Conservation (phyloP, 2,888 invertebrate species). For the Syrphus vitripennis region DNA sequence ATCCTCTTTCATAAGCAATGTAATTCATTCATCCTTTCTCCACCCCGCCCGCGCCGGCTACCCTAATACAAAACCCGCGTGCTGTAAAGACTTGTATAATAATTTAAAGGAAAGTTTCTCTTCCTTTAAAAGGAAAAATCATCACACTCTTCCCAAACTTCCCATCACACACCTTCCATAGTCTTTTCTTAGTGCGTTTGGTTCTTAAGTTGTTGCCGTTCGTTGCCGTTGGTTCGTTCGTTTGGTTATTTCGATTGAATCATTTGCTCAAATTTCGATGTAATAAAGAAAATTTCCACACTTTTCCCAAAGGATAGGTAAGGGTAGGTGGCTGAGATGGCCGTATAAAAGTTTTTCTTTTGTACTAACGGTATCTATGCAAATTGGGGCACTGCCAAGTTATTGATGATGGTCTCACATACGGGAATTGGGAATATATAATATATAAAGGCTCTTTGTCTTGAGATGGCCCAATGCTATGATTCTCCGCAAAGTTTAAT, state of each 20-base stretch:
- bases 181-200: neutral
- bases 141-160: neutral
- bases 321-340: constrained; percentile 23
- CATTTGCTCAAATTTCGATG: constrained; percentile 69
- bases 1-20: constrained; percentile 37
- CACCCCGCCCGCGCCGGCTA: neutral
- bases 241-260: constrained; percentile 65
- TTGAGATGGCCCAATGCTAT: neutral
- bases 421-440: constrained; percentile 67
- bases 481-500: constrained; percentile 7
- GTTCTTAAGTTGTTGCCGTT: neutral
- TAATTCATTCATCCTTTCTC: neutral
- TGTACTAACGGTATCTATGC: constrained; percentile 55
- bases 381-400: constrained; percentile 52
- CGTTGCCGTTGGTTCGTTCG: neutral
- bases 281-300: constrained; percentile 68
- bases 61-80: neutral
- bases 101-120: constrained; percentile 59
- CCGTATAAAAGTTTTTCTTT: constrained; percentile 51
- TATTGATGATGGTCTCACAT: constrained; percentile 68
- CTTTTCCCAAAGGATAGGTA: too few relatives aligned
- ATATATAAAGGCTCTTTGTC: constrained; percentile 46
- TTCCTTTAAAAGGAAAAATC: too few relatives aligned
- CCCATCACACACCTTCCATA: neutral
- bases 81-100: constrained; percentile 34